A percentile compares a stretch with the other conserved stretches of the same genome.
Conservation (phyloP, 2,888 invertebrate species). For the Thereva unica region DNA sequence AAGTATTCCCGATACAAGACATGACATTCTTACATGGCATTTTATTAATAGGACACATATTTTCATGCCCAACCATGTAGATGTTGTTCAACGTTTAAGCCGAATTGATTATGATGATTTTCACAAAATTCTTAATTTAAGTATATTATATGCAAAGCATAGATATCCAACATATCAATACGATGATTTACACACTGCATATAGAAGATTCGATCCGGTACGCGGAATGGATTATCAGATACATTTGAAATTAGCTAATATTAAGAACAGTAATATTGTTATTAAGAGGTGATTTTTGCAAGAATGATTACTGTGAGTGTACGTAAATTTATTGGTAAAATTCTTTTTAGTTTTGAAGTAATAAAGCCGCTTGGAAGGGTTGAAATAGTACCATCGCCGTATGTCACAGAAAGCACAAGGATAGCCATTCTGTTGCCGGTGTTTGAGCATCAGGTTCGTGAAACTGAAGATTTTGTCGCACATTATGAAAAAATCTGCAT, state of each 20-base stretch:
- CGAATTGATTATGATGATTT: slow-evolving; percentile 73
- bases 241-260: slow-evolving; percentile 67
- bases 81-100: slow-evolving; percentile 67
- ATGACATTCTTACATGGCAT: slow-evolving; percentile 85
- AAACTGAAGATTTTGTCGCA: slow-evolving; percentile 69
- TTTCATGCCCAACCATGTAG: slow-evolving; percentile 79
- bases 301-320: background rate
- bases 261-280: slow-evolving; percentile 57
- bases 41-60: slow-evolving; percentile 84
- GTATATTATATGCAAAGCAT: slow-evolving; percentile 60
- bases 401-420: slow-evolving; percentile 91
- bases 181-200: slow-evolving; percentile 68
- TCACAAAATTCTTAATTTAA: slow-evolving; percentile 61
- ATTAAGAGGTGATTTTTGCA: slow-evolving; percentile 60
- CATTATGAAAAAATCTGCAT: slow-evolving; percentile 74
- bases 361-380: slow-evolving; percentile 84
- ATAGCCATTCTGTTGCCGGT: slow-evolving; percentile 77
- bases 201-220: slow-evolving; percentile 77
- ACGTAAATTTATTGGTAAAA: slow-evolving; percentile 4
- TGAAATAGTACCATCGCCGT: slow-evolving; percentile 89
- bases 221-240: slow-evolving; percentile 84
- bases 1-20: slow-evolving; percentile 71
- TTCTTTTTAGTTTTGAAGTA: slow-evolving; percentile 68
- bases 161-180: slow-evolving; percentile 62
- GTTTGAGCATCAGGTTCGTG: slow-evolving; percentile 61